These are phyloP conservation scores for Jacana jacana DNA, from an alignment of 2,113 vertebrate genomes.

Conservation along the genomic window DNA sequence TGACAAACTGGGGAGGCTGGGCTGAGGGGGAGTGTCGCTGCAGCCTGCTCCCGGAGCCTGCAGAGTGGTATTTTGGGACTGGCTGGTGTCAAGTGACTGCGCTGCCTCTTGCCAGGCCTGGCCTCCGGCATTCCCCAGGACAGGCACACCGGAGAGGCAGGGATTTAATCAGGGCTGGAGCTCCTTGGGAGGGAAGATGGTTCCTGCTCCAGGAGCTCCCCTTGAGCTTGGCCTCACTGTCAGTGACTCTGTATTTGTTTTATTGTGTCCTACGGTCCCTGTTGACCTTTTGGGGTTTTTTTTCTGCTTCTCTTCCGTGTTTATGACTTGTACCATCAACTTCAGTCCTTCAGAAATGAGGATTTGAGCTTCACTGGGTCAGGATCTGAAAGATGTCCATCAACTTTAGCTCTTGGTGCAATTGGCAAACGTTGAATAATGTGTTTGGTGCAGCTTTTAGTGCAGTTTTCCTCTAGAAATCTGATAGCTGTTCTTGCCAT, in stretches of 20 bases:
- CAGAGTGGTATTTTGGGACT: background rate
- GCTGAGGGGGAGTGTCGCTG: background rate
- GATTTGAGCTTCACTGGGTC: too few relatives aligned
- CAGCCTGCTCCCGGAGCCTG: background rate
- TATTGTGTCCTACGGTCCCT: accelerated
- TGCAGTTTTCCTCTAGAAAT: background rate
- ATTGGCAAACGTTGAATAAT: background rate
- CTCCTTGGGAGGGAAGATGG: accelerated
- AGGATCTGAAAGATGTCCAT: background rate
- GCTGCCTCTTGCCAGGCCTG: background rate
- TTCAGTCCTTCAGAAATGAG: background rate
- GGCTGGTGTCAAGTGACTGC: background rate
- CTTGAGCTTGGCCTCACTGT: background rate
- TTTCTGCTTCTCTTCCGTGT: background rate
- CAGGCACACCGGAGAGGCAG: background rate
- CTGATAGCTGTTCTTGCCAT: too few relatives aligned
- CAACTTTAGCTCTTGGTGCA: background rate
- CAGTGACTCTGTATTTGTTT: accelerated
- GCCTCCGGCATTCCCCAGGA: background rate
- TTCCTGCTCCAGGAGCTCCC: background rate
- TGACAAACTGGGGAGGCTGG: background rate
- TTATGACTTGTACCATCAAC: background rate
- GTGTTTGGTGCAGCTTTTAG: background rate
- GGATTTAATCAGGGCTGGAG: background rate
- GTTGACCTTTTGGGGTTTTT: accelerated